Evolutionary conservation across 2,888 invertebrate genomes (phyloP).

Genomic region (Sinotaia quadrata): DNA sequence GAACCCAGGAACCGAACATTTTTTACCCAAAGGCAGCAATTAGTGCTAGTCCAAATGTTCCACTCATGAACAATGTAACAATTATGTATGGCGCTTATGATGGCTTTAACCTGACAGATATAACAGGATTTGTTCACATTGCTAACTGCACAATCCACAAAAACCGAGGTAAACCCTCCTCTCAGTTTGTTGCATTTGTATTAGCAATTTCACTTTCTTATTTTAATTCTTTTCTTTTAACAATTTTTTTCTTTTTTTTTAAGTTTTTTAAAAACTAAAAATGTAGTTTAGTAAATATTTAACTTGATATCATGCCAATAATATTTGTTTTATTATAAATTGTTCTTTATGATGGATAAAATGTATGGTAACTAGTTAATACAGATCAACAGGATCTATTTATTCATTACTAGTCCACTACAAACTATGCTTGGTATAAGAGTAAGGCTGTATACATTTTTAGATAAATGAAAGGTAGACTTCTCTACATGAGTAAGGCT

Average conservation of each 20-base stretch:
- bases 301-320: no score
- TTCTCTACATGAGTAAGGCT: no score
- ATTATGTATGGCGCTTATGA: constrained; percentile 92
- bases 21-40: constrained; percentile 66
- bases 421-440: no score
- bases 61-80: constrained; percentile 86
- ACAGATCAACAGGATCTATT: no score
- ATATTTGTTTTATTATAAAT: no score
- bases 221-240: no score
- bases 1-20: constrained; percentile 30
- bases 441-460: no score
- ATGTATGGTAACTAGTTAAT: no score
- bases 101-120: constrained; percentile 73
- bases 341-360: no score
- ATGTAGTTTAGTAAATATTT: background rate
- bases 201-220: background rate
- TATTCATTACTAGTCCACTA: no score
- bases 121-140: constrained; percentile 57
- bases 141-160: constrained; percentile 77
- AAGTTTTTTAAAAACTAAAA: background rate
- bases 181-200: background rate
- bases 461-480: no score
- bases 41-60: constrained; percentile 77
- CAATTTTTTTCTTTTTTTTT: no score
- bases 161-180: constrained; percentile 79